Percentiles rank a stretch among this genome's conserved stretches.
Evolutionary conservation across 2,797 vertebrate species (phyloP).

Genomic region (Spinus olivaceus): DNA sequence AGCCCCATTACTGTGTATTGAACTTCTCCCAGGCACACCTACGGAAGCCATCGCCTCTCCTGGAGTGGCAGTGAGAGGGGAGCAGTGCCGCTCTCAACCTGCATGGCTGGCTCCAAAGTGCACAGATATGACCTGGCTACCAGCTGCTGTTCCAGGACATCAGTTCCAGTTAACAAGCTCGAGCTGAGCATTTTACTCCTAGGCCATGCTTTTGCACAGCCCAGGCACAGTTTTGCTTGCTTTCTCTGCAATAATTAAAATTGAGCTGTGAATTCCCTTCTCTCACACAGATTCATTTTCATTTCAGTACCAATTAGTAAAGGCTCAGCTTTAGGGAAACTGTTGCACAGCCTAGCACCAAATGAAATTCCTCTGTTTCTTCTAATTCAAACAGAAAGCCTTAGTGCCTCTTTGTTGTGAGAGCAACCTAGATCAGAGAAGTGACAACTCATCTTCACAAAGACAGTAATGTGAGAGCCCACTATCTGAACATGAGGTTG

Average conservation of each 20-base stretch:
- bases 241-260: constrained; percentile 13
- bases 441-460: constrained; percentile 46
- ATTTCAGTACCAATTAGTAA: constrained; percentile 33
- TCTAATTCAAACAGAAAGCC: constrained; percentile 29
- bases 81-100: not conserved
- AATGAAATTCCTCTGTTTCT: not conserved
- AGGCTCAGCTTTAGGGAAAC: constrained; percentile 11
- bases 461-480: not conserved
- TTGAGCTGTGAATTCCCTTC: constrained; percentile 11
- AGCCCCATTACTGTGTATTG: not conserved
- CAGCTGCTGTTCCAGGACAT: not conserved
- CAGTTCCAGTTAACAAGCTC: not conserved
- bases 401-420: constrained; percentile 20
- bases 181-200: not conserved
- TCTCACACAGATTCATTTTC: constrained; percentile 21
- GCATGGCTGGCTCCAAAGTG: not conserved
- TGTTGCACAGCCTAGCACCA: not conserved
- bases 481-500: constrained; percentile 20
- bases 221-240: not conserved
- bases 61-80: not conserved
- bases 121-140: not conserved
- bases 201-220: not conserved
- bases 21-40: not conserved
- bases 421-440: constrained; percentile 37
- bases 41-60: not conserved